phyloP scores from a whole-genome alignment of 2,113 vertebrate species.

The Megaceryle torquata region DNA sequence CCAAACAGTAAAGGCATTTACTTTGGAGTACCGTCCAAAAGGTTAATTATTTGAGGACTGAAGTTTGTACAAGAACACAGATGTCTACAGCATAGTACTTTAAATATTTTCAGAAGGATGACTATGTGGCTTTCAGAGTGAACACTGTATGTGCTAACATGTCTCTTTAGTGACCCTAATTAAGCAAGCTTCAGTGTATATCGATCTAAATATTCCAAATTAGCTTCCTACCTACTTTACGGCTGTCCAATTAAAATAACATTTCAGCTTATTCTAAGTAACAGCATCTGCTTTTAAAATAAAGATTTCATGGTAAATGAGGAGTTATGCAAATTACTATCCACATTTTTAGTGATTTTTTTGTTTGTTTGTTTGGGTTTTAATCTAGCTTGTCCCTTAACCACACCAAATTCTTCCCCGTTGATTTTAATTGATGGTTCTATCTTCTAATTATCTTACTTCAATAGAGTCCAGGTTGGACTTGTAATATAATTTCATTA shows the following conservation, averaged over 20 bases:
- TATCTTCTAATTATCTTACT: conserved; percentile 19
- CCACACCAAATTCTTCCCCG: neutral
- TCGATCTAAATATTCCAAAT: neutral
- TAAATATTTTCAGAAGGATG: neutral
- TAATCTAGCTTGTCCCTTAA: neutral
- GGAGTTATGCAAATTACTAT: neutral
- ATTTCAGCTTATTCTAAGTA: neutral
- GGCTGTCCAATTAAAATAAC: neutral
- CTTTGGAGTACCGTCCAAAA: neutral
- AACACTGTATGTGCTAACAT: neutral
- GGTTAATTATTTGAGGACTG: neutral
- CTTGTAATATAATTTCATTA: conserved; percentile 30
- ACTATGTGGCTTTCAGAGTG: neutral
- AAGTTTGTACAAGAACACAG: neutral
- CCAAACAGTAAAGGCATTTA: neutral
- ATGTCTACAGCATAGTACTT: neutral
- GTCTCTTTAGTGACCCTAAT: neutral
- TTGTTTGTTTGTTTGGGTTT: neutral
- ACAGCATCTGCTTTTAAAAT: neutral
- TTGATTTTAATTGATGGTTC: conserved; percentile 23
- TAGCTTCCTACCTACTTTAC: neutral
- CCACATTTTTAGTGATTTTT: neutral
- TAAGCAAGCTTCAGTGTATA: neutral
- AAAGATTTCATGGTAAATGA: neutral
- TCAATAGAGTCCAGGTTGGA: neutral